Evolutionary conservation across 92 coral and sea anemone genomes (phyloP).

Genomic region (Heliopora coerulea): DNA sequence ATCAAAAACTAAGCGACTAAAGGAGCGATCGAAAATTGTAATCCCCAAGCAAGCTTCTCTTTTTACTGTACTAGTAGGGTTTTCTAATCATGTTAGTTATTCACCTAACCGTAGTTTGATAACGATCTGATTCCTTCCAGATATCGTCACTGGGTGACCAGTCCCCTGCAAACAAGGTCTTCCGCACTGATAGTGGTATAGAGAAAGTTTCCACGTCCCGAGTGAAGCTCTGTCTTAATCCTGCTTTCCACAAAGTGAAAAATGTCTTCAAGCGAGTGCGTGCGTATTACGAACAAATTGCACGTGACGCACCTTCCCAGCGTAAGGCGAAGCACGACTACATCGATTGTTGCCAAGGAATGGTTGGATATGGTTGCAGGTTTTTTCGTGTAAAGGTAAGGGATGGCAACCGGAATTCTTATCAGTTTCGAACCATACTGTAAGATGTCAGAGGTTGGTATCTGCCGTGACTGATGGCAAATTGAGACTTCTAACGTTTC

Average conservation of each 20-base stretch:
- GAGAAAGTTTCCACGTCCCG: constrained; percentile 67
- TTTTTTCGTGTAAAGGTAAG: constrained; percentile 86
- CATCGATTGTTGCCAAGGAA: constrained; percentile 85
- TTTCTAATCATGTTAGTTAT: too few relatives aligned
- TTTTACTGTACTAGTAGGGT: too few relatives aligned
- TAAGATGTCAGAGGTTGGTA: too few relatives aligned
- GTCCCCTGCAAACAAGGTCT: background rate
- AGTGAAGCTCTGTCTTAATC: constrained; percentile 77
- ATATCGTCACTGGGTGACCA: constrained; percentile 17
- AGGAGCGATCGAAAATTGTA: too few relatives aligned
- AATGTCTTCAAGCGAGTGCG: constrained; percentile 75
- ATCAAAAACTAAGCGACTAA: too few relatives aligned
- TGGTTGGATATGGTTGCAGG: constrained; percentile 87
- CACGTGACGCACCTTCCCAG: constrained; percentile 64
- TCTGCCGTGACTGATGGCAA: too few relatives aligned
- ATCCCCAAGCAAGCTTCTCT: too few relatives aligned
- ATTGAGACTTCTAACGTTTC: too few relatives aligned
- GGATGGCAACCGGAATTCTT: too few relatives aligned
- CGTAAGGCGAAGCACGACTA: constrained; percentile 93
- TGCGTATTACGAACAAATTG: constrained; percentile 75
- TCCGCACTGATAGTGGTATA: constrained; percentile 1
- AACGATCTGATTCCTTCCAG: too few relatives aligned
- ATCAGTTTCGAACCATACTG: too few relatives aligned
- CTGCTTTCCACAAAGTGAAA: constrained; percentile 80
- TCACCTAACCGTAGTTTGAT: too few relatives aligned